Base-by-base conservation (phyloP, 2,797 vertebrate species). In the Platalea minor region DNA sequence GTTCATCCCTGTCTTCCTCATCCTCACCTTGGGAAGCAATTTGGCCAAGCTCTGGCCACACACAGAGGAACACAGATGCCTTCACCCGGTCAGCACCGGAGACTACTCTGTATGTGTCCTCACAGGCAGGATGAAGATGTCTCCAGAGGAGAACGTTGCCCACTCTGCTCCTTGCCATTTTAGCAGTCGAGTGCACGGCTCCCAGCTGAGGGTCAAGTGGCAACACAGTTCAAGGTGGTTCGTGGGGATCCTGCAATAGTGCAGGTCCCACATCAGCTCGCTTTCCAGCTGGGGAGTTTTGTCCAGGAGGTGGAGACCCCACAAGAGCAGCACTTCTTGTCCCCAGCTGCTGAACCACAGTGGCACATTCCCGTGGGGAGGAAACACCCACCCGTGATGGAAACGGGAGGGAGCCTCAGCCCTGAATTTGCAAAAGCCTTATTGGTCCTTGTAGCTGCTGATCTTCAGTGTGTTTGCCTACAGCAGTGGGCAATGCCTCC, bases 311-410 rank as follows among this genome's bases (percentile, higher is more conserved):
- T 37, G 23, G 68, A 50, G 20, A 51, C 23, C 19, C 39, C 35
- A 15, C 9, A 35, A 17, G 21, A 61, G 19, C 17, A 8, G 24
- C 3, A 29, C 17, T 28, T 69, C 13, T 48, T n/a, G 19, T n/a
- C 51, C 81, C 29, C 70, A 59, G 35, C 57, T 46, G 33, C 25
- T 46, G 53, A 78, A 35, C 39, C 24, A 56, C 13, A n/a, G 57
- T 2, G 59, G 39, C 46, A 61, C 2, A 1, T 18, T 16, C 28
- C n/a, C 1, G 0, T 1, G 9, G 31, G 14, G n/a, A 65, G 24
- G 11, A 43, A 83, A 57, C 26, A 35, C 15, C 5, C 28, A 67
- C 28, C 33, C 3, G 0, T 16, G 20, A 53, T 35, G 17, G 35
- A 59, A 67, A 45, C 0, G 0, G 24, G 37, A 41, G 17, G 7